These are phyloP conservation scores for Taeniopygia guttata DNA, from an alignment of 2,797 vertebrate species.

Conservation along the genomic window DNA sequence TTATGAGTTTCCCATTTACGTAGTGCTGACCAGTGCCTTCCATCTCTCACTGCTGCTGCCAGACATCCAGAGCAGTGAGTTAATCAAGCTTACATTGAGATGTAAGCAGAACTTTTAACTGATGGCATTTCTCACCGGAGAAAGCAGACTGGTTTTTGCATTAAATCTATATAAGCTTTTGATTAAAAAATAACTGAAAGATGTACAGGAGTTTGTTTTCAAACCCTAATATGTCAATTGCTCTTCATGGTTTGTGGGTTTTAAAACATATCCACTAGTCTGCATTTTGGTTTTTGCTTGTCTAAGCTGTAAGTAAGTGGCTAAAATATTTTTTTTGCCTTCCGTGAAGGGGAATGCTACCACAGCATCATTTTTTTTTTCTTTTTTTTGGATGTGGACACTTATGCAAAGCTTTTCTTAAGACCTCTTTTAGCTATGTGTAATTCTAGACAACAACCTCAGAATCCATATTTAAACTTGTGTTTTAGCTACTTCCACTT, in stretches of 20 bases:
- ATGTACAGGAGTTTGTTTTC: background rate
- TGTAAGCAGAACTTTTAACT: background rate
- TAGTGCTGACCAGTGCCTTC: background rate
- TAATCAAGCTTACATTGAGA: background rate
- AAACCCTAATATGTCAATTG: background rate
- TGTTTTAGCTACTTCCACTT: constrained; percentile 24
- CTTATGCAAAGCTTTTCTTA: background rate
- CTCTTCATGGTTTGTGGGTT: background rate
- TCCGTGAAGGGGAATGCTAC: background rate
- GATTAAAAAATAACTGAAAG: background rate
- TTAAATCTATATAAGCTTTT: background rate
- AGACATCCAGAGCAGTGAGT: background rate
- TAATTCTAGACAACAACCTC: background rate
- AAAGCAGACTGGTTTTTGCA: background rate
- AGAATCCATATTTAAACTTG: constrained; percentile 15
- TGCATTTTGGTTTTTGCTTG: constrained; percentile 20
- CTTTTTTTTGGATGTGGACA: background rate
- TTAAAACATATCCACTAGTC: background rate
- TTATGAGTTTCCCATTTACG: background rate
- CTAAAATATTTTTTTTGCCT: background rate
- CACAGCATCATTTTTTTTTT: constrained; percentile 12
- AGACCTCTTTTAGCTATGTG: background rate
- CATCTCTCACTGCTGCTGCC: background rate
- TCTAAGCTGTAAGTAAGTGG: background rate
- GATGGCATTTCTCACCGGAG: background rate